Percentiles rank a stretch among this genome's conserved stretches.
Conservation (phyloP, 2,113 vertebrate genomes). For the Eira barbara region DNA sequence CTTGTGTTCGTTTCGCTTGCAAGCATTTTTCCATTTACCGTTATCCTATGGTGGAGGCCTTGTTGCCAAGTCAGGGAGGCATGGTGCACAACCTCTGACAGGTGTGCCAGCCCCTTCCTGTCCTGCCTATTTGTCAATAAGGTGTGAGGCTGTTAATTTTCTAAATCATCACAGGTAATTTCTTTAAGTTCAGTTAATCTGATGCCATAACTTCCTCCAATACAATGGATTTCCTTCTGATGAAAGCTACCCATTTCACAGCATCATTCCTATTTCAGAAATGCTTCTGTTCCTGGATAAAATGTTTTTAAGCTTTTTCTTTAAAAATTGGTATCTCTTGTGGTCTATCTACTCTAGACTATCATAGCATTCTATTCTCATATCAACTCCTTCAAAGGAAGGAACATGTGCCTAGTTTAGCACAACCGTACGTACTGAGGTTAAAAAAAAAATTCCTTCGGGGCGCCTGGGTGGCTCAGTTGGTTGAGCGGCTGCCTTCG, state of each 20-base stretch:
- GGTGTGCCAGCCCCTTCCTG: not conserved
- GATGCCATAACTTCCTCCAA: not conserved
- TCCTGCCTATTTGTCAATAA: not conserved
- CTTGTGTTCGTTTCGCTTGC: not conserved
- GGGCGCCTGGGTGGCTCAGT: too few species aligned
- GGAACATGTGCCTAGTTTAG: not conserved
- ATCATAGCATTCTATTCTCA: not conserved
- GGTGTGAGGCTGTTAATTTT: not conserved
- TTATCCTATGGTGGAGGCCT: not conserved
- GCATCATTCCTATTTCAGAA: not conserved
- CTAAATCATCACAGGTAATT: not conserved
- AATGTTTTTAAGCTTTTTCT: not conserved
- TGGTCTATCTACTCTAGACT: not conserved
- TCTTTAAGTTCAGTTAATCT: not conserved
- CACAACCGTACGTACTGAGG: not conserved
- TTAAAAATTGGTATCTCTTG: not conserved
- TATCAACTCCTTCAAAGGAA: not conserved
- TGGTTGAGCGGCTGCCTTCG: too few species aligned
- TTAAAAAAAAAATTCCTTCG: slow-evolving; percentile 1
- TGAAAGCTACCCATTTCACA: not conserved
- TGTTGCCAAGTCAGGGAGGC: not conserved
- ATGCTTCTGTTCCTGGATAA: not conserved
- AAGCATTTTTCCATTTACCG: not conserved
- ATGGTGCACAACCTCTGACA: not conserved
- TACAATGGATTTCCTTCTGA: not conserved